These are phyloP conservation scores for Oryzias melastigma DNA, from an alignment of 2,113 vertebrate genomes.

Conservation along the genomic window DNA sequence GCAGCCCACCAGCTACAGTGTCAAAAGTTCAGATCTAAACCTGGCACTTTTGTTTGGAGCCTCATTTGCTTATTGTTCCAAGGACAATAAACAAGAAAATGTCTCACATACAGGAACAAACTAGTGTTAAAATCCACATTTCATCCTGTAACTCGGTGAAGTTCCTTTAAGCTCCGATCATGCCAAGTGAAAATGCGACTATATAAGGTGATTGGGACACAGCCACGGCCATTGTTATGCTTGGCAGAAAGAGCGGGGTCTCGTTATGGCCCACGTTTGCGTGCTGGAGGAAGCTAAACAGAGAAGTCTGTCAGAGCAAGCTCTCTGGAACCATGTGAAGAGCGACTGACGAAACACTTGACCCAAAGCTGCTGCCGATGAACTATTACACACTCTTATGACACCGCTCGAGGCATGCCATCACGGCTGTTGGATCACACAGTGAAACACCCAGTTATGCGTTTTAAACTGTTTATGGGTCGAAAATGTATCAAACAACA, in stretches of 20 bases:
- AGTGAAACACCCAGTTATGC: conserved; percentile 27
- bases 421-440: conserved; percentile 43
- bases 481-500: conserved; percentile 45
- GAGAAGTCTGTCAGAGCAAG: conserved; percentile 59
- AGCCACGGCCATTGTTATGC: conserved; percentile 67
- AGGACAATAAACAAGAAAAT: not conserved
- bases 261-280: conserved; percentile 51
- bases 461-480: conserved; percentile 23
- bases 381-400: conserved; percentile 64
- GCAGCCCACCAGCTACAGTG: conserved; percentile 32
- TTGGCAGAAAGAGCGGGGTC: conserved; percentile 53
- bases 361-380: conserved; percentile 48
- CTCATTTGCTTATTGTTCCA: conserved; percentile 1
- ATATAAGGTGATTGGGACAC: conserved; percentile 68
- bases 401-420: conserved; percentile 49
- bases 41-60: conserved; percentile 3
- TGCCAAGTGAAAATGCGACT: conserved; percentile 51
- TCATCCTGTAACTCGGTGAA: conserved; percentile 9
- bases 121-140: conserved; percentile 5
- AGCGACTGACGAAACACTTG: conserved; percentile 57
- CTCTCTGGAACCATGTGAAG: conserved; percentile 45
- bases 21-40: conserved; percentile 36
- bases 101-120: not conserved
- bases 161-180: conserved; percentile 31
- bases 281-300: conserved; percentile 60